Base-by-base conservation (phyloP, 2,888 invertebrate genomes). In the Parelbella ahira region DNA sequence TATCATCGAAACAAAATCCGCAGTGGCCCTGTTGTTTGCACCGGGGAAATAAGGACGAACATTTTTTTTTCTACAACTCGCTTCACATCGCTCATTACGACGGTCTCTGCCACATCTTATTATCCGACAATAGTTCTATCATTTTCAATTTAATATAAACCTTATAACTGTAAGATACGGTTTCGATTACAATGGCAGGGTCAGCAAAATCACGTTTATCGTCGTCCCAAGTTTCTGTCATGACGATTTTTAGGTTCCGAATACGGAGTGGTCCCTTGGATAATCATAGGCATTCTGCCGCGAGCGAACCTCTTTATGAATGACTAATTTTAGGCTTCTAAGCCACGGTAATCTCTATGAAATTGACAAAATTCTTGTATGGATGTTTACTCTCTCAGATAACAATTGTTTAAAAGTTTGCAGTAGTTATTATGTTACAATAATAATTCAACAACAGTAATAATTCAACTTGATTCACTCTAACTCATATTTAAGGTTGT, bases 211-310 rank as follows among this genome's bases (percentile, higher is more conserved):
- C 51, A 59, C 58, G 54, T 67, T 61, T 55, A 61, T 60, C 60
- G 56, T 45, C 53, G 49, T 65, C 60, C 58, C 55, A 58, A 50
- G 63, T 63, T 70, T 70, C 70, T 68, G 72, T 68, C 68, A 68
- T 71, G 68, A 68, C 63, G 65, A 68, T 68, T 69, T 75, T 75
- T 64, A 68, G 67, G 64, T 58, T 64, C 67, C 68, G 61, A 64
- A 70, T 71, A 72, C 63, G 67, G 65, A 62, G 56, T 63, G 56
- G 54, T 50, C 52, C 49, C 60, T 63, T 49, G 58, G 70, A 71
- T 81, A 82, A 83, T 79, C 77, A 81, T 80, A 80, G 79, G 60
- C 63, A 74, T 79, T 75, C 60, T 50, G 66, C 63, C 63, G 53
- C 55, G 51, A 61, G 73, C 68, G 74, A 73, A 76, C 66, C 72